These are phyloP conservation scores for Drosophila aff. DNA, from an alignment of 1,140 invertebrate species.

Conservation along the genomic window DNA sequence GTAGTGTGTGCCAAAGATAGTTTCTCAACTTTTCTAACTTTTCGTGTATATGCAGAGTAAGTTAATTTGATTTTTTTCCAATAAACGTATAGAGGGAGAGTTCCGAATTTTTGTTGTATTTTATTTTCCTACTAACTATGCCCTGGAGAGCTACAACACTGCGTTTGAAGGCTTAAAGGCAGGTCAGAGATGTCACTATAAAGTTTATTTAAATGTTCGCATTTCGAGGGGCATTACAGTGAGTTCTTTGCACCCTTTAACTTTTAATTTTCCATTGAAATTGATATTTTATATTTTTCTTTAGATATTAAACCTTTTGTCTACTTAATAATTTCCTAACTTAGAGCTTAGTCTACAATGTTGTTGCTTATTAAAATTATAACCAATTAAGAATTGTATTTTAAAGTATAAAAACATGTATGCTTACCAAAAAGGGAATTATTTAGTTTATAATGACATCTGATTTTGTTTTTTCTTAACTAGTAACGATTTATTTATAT, in stretches of 20 bases:
- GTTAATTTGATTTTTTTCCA: constrained; percentile 57
- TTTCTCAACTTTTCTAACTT: constrained; percentile 41
- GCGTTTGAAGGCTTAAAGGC: constrained; percentile 6
- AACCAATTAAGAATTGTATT: not conserved
- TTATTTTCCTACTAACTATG: constrained; percentile 9
- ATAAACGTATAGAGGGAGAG: constrained; percentile 7
- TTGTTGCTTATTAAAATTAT: not conserved
- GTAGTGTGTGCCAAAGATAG: constrained; percentile 22
- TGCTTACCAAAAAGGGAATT: too few relatives aligned
- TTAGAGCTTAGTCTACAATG: too few relatives aligned
- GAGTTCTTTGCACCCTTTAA: not conserved
- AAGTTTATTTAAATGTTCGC: too few relatives aligned
- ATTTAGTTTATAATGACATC: not conserved
- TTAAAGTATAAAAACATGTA: not conserved
- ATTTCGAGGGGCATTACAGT: not conserved
- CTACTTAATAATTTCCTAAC: not conserved
- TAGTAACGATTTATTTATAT: not conserved
- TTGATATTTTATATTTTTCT: not conserved
- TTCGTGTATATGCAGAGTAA: constrained; percentile 41
- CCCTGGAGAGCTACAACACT: constrained; percentile 13
- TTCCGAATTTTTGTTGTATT: constrained; percentile 1
- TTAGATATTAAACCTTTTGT: not conserved
- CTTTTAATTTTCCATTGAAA: not conserved
- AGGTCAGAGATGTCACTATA: constrained; percentile 1
- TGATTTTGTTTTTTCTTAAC: not conserved